Evolutionary conservation across 2,888 invertebrate genomes (phyloP), one percentile per base, ranked within the genome.

Genomic region (Cantharis rustica): DNA sequence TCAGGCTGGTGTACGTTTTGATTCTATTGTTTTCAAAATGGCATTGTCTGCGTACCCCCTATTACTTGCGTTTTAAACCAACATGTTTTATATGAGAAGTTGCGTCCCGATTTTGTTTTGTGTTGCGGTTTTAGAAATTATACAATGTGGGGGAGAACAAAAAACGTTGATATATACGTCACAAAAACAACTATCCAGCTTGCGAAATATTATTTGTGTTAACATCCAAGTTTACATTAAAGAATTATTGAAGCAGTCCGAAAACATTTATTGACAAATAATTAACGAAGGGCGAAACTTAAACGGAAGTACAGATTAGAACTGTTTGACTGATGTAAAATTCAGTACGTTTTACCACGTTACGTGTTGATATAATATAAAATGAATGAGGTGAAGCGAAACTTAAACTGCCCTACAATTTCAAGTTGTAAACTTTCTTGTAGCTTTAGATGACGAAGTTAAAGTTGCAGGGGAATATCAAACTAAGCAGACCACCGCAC

Each of bases 241-340:
- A 64, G 73, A 70, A 69, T 75, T 75, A 69, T 31, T 63, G 23
- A 26, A 66, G 17, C 71, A 2, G 70, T 17, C 71, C 63, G 61
- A 47, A 26, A 71, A 75, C 72, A 78, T 61, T 68, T 68, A 73
- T 78, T 47, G 73, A 62, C 66, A 72, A 75, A 75, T 78, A 75
- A 78, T 78, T 75, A 75, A 78, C 72, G 69, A 73, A 64, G 76
- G 73, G 64, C 68, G 61, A 69, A 69, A 76, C 80, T 81, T 82
- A 82, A 82, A 82, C 77, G 80, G 76, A 47, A 75, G 74, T 78
- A 80, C 78, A 81, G 80, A 82, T 82, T 82, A 82, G 79, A 78
- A 73, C 79, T 81, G 81, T 82, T 80, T 81, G 80, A 81, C 80
- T 82, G 77, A 82, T 82, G 80, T 79, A 82, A 82, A 82, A 82